Base-by-base conservation (phyloP, 2,888 invertebrate species). In the Nezara viridula region DNA sequence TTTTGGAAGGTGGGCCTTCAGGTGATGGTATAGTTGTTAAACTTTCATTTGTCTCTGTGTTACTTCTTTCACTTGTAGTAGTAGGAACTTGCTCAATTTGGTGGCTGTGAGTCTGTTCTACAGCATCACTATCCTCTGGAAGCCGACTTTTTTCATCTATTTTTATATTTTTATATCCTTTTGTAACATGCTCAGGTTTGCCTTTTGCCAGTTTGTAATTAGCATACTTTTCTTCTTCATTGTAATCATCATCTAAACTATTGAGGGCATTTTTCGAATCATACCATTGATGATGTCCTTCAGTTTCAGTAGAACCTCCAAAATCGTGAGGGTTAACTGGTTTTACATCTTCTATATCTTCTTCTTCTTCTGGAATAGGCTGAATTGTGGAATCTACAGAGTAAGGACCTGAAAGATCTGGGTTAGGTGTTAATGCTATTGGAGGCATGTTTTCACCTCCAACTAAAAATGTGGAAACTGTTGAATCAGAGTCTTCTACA, bases 391-490 rank as follows among this genome's bases (percentile, higher is more conserved):
- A 90, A 81, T 90, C 90, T 32, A 90, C 89, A 52, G 90, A 86
- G 55, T 87, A 90, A 73, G 90, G 91, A 9, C 90, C 90, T 47
- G 90, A 88, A 21, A 89, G 81, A 89, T 90, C 90, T 85, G 90
- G 90, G n/a, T 90, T 87, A 32, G 88, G 73, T 37, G 90, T 90
- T 12, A 90, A 86, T n/a, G 88, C 85, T 88, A 90, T 90, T 66
- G 90, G 88, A 37, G 90, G 89, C 86, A 89, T 88, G 47, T 86
- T 88, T 27, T 88, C 88, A n/a, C 88, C 88, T 19, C 81, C 81
- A n/a, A 81, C 81, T 81, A 89, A 89, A 4, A 90, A 90, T 87
- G 91, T 91, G 24, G 91, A 90, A 85, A 91, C 90, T 86, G 91
- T 81, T n/a, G 40, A 40, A 44, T 81, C 81, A n/a, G 60, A 87